Evolutionary conservation across 2,888 invertebrate genomes (phyloP), one percentile per base, ranked within the genome.

Genomic region (Congeria kusceri): DNA sequence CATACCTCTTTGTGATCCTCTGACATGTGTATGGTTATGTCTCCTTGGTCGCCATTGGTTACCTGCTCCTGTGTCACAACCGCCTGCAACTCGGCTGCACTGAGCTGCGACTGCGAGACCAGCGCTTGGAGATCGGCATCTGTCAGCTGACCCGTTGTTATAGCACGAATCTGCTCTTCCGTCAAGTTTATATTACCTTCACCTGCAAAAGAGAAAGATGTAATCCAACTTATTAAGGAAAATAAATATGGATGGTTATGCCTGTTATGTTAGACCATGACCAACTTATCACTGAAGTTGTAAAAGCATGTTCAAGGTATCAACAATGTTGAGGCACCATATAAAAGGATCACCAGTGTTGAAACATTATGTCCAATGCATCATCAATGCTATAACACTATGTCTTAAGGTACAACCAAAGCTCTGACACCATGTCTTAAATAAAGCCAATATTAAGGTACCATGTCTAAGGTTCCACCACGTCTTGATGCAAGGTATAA

Each of bases 101-200:
- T 67, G 0, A 80, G 57, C 2, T 80, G 75, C 5, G 68, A 39
- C 29, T 80, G 80, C 25, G 61, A 44, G 4, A 80, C 76, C n/a
- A 68, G 67, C 3, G 67, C 56, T 29, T 63, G 70, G 20, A 71
- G 46, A n/a, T 71, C 70, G 1, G 62, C 53, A 44, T 71, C 70
- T 18, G 25, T 62, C 15, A 71, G 25, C 53, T 71, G 44, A 15
- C 70, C 70, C 20, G 57, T 56, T n/a, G 63, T 63, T 5, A 71
- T 53, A 2, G 63, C 70, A 9, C 63, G 77, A 3, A 80, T 39
- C 44, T 80, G 77, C n/a, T 77, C 80, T 39, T 73, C 69, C 20
- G 80, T 73, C 28, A 80, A 46, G 3, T 61, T 29, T 1, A 80
- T 76, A n/a, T 20, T 9, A 23, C 62, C 66, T 18, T 80, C 76